A percentile compares a stretch with the other conserved stretches of the same genome.
Evolutionary conservation across 2,888 invertebrate species (phyloP).

Genomic region (Ametastegia equiseti): DNA sequence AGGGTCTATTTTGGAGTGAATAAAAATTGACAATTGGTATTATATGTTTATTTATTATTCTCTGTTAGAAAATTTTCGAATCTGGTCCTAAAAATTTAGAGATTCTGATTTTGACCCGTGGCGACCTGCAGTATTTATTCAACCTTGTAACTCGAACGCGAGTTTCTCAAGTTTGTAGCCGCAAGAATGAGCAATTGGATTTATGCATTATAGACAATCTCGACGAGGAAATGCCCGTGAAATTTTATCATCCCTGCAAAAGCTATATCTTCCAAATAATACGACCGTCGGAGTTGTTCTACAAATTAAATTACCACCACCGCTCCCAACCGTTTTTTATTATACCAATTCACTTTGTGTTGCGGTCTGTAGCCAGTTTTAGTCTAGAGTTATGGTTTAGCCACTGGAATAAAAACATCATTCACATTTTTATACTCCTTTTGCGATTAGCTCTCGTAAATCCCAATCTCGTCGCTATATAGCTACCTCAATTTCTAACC

Average conservation of each 20-base stretch:
- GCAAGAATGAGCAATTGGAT: neutral
- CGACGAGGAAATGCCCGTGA: neutral
- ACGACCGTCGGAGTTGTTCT: neutral
- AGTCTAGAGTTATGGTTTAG: neutral
- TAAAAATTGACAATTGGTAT: too few relatives aligned
- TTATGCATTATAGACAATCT: neutral
- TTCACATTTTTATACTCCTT: neutral
- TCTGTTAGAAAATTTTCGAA: too few relatives aligned
- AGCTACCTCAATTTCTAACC: neutral
- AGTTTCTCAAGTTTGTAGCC: neutral
- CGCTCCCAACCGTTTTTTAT: slow-evolving; percentile 1
- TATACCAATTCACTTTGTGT: neutral
- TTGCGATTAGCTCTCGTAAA: neutral
- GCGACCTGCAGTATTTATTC: too few relatives aligned
- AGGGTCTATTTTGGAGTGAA: too few relatives aligned
- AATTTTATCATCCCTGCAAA: neutral
- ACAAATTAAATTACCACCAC: slow-evolving; percentile 6
- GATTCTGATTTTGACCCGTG: too few relatives aligned
- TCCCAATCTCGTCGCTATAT: neutral
- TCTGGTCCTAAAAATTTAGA: too few relatives aligned
- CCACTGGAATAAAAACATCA: neutral
- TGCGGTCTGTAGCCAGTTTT: neutral
- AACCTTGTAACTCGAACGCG: neutral
- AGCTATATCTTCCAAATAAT: neutral
- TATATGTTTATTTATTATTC: too few relatives aligned